Evolutionary conservation across 2,888 invertebrate species (phyloP), one percentile per base, ranked within the genome.

Genomic region (Charanyca ferruginea): DNA sequence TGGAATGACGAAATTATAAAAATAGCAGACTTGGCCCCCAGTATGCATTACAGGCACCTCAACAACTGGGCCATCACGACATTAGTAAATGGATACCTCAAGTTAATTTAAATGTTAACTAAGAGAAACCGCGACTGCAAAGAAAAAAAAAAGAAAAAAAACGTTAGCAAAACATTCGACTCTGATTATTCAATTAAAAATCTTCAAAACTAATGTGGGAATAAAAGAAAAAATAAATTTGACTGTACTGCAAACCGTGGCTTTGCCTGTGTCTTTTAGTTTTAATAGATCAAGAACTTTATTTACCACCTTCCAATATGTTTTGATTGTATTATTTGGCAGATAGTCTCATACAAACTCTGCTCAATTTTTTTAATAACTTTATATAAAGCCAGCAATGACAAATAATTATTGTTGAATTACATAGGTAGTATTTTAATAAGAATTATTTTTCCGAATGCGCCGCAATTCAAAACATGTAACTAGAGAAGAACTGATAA

Each of bases 171-270:
- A 51, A 35, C 23, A 52, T 44, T 51, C 45, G 8, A 9, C 8
- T 48, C n/a, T 57, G 58, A 62, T 73, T 59, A 59, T 59, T 72
- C 52, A 72, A 73, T 66, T 66, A 61, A 57, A 53, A 66, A 22
- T 47, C 65, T 25, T 16, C 2, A 13, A 11, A 13, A 32, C 22
- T 72, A 65, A 72, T 66, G 59, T 72, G 73, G 42, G 73, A 72
- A 72, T n/a, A 13, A 25, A 45, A 42, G 0, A 51, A 51, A 55
- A 54, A 65, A 35, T 0, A 22, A 0, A 0, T 3, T 45, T 6
- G 22, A 22, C 38, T 58, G 38, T 13, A n/a, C 3, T 20, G 2
- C 8, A 22, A 9, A 3, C 3, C 0, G 25, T 4, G 45, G 8
- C 41, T 49, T 32, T 13, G n/a, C 2, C 18, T 35, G 20, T 18